Base-by-base conservation (phyloP, 2,797 vertebrate species). In the Presbytis comata region DNA sequence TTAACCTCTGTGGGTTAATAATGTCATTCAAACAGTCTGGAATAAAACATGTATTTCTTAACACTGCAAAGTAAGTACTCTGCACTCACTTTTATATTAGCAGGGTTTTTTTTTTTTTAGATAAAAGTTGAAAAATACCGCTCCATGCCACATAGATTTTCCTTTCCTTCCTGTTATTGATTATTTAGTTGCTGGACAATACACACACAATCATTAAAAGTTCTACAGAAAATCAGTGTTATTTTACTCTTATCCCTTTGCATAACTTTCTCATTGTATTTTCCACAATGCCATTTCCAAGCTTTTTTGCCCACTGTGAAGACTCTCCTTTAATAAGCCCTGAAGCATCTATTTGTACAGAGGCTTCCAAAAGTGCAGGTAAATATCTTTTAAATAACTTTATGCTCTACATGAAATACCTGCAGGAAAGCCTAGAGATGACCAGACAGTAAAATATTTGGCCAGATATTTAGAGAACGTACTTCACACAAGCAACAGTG, bases 41-140 rank as follows among this genome's bases (percentile, higher is more conserved):
- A 75, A 81, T 74, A 89, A 95, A 48, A 75, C 22, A 39, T 55
- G 17, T 24, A 19, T 91, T 93, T 92, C 39, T 95, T 85, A 92
- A 74, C 17, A 87, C n/a, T 82, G 55, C 67, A 50, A 93, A 91
- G n/a, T 83, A 76, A 80, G 13, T 95, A 28, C 72, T 78, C 82
- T 81, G 5, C 41, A 30, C 22, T 72, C 28, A 75, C 21, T 95
- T 75, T 81, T 74, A 59, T 48, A 33, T 91, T 76, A 80, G 9
- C 26, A 14, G 8, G 59, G 46, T 72, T 44, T 33, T 22, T 28
- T 92, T 19, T 70, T 17, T 90, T 75, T 90, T 17, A 82, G 55
- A 50, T 95, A 94, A 91, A 78, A 39, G 9, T 83, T 57, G 44
- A 93, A 85, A 76, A 44, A 16, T 75, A 81, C 24, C 24, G 76